These are phyloP conservation scores for Morinoia aosen DNA, from an alignment of 2,888 invertebrate species.

Conservation along the genomic window DNA sequence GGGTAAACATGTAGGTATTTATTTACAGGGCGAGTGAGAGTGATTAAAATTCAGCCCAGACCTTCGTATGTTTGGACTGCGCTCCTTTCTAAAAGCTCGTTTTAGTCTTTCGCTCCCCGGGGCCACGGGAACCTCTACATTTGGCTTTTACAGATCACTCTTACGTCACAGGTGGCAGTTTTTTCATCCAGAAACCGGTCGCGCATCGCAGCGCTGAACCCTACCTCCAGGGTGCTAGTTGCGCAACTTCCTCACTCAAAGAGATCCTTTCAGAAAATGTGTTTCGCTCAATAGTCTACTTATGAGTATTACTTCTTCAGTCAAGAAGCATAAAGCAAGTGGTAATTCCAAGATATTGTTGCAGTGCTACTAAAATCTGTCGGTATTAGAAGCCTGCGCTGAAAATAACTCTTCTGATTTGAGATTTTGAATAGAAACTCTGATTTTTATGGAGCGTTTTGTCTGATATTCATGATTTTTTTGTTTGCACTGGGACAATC, in stretches of 20 bases:
- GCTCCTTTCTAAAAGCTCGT: conserved; percentile 28
- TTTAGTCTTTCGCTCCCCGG: neutral
- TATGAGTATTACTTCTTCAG: neutral
- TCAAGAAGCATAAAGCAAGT: neutral
- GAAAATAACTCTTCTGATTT: neutral
- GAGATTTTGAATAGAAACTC: neutral
- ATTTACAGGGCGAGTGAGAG: neutral
- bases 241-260: neutral
- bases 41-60: neutral
- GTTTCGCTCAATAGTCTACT: neutral
- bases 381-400: too few relatives aligned
- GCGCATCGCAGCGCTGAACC: conserved; percentile 36
- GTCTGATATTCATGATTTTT: too few relatives aligned
- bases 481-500: too few relatives aligned
- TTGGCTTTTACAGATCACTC: conserved; percentile 45
- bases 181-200: conserved; percentile 49
- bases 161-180: conserved; percentile 34
- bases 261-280: neutral
- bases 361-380: neutral
- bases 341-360: neutral
- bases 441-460: neutral
- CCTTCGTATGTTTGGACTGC: neutral
- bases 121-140: neutral
- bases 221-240: neutral
- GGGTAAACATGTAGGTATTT: neutral